phyloP scores from a whole-genome alignment of 30 jellyfish, hydroid and myxozoan genomes.

The Hydractinia echinata region DNA sequence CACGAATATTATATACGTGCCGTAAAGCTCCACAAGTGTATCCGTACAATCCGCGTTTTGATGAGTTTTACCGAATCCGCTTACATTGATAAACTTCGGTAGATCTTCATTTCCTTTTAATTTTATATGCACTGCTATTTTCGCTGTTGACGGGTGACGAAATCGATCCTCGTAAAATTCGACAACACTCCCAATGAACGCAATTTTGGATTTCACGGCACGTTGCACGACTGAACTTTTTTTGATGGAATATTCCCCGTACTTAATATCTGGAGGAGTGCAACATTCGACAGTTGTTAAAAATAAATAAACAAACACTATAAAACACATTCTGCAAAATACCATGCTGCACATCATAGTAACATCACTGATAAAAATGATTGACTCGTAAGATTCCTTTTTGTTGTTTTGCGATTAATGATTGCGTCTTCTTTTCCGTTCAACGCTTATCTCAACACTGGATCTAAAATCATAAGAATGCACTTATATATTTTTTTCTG shows the following conservation, averaged over 20 bases:
- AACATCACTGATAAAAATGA: too few relatives aligned
- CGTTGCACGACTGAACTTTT: background rate
- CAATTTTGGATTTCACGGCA: slow-evolving; percentile 19
- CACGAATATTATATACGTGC: slow-evolving; percentile 17
- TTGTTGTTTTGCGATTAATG: too few relatives aligned
- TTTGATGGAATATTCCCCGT: slow-evolving; percentile 13
- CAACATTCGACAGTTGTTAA: slow-evolving; percentile 1
- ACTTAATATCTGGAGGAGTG: slow-evolving; percentile 18
- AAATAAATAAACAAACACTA: background rate
- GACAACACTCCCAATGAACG: slow-evolving; percentile 24
- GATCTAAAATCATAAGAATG: too few relatives aligned
- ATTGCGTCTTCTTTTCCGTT: too few relatives aligned
- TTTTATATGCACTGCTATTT: slow-evolving; percentile 29
- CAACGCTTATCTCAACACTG: too few relatives aligned
- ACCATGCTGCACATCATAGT: background rate
- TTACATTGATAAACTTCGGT: background rate
- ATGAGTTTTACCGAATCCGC: slow-evolving; percentile 17
- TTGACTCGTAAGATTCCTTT: too few relatives aligned
- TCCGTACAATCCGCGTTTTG: slow-evolving; percentile 24
- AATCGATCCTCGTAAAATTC: slow-evolving; percentile 12
- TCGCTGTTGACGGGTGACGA: slow-evolving; percentile 6
- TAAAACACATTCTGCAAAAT: background rate
- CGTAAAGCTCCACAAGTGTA: slow-evolving; percentile 24
- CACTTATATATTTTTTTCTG: too few relatives aligned
- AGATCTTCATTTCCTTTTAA: slow-evolving; percentile 13